These are phyloP conservation scores for Tetragnatha versicolor DNA, from an alignment of 1,140 invertebrate species.

Conservation along the genomic window DNA sequence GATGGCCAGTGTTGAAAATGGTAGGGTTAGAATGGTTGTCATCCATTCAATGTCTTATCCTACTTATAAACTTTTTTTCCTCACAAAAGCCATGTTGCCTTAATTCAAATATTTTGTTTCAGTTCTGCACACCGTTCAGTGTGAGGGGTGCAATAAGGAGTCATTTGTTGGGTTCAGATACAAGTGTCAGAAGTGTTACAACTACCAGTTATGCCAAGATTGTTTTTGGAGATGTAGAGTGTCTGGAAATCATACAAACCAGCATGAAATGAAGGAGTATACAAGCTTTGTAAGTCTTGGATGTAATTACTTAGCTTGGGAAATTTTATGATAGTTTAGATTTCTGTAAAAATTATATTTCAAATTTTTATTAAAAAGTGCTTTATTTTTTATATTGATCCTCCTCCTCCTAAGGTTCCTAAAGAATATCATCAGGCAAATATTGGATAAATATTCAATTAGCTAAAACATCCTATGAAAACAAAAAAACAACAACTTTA, in stretches of 20 bases:
- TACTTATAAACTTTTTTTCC: not conserved
- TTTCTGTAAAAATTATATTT: too few relatives aligned
- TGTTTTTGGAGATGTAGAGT: conserved; percentile 97
- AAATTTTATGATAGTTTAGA: too few relatives aligned
- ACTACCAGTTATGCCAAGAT: conserved; percentile 97
- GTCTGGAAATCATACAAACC: conserved; percentile 68
- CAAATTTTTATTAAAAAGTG: too few relatives aligned
- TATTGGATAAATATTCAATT: too few relatives aligned
- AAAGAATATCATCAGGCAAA: too few relatives aligned
- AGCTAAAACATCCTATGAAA: too few relatives aligned
- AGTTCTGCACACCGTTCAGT: conserved; percentile 65
- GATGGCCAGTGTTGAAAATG: conserved; percentile 66
- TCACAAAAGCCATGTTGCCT: not conserved
- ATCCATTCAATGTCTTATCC: too few relatives aligned
- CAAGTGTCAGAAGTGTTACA: conserved; percentile 95
- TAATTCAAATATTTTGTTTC: not conserved
- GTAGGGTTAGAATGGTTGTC: too few relatives aligned
- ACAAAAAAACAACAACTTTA: too few relatives aligned
- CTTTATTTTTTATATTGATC: too few relatives aligned
- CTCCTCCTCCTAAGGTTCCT: too few relatives aligned
- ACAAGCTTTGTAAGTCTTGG: conserved; percentile 54
- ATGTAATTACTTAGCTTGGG: too few relatives aligned
- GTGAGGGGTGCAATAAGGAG: conserved; percentile 73
- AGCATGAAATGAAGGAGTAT: conserved; percentile 56
- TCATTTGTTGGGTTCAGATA: conserved; percentile 95